Evolutionary conservation across 1,140 invertebrate genomes (phyloP), one percentile per base, ranked within the genome.

Genomic region (Planococcus citri): DNA sequence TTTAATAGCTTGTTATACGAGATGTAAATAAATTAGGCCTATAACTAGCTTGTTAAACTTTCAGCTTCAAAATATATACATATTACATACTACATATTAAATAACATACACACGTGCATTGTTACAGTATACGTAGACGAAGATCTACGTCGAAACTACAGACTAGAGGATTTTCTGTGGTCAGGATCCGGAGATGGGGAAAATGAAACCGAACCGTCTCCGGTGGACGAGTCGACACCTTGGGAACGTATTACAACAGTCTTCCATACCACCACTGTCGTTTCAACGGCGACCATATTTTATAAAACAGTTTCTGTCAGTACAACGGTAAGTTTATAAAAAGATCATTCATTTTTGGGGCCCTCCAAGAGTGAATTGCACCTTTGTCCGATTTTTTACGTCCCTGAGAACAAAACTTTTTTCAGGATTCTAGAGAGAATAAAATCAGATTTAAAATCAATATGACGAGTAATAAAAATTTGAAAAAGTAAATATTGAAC

Each of bases 101-200:
- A 51, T 51, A n/a, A 17, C 41, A 17, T 51, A 51, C 41, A 17
- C 29, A 51, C n/a, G 41, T 33, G 41, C n/a, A n/a, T n/a, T n/a
- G 41, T 51, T 51, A 9, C 17, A 51, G 41, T n/a, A 51, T 51
- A 51, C 41, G 41, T 17, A 20, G 41, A 51, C 20, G 60, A 64
- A 25, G 60, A 64, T 27, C 21, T 27, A 25, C 21, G 60, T 24
- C 22, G 22, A 9, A 64, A 27, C 22, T 64, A 84, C 73, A 84
- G 80, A 71, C 79, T 91, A 69, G 89, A 91, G 74, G 88, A 91
- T 76, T 92, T 91, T 76, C 88, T 92, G 75, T 92, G 90, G 90
- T 90, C 87, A 0, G 89, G 89, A 0, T 88, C 87, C 0, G 90
- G 90, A 1, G 89, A 91, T 75, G 88, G 87, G 27, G 77, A 76